Conservation (phyloP, 2,888 invertebrate species). For the Argyresthia goedartella region DNA sequence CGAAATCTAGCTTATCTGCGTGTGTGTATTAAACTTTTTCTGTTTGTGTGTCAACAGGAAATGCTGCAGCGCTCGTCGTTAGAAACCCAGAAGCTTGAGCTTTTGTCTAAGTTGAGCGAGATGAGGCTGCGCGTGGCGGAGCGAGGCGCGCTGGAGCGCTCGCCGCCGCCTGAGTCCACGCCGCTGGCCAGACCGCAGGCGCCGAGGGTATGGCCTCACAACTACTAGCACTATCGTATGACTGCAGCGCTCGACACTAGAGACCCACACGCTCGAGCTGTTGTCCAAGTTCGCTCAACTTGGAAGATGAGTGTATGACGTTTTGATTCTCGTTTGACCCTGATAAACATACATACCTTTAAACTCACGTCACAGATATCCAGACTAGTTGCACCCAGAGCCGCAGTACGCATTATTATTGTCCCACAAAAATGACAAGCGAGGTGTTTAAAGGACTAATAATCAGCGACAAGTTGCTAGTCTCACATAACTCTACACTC, state of each 20-base stretch:
- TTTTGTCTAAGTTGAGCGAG: constrained; percentile 93
- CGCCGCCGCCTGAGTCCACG: constrained; percentile 37
- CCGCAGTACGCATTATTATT: no score
- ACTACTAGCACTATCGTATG: constrained; percentile 67
- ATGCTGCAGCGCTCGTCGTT: constrained; percentile 89
- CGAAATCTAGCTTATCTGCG: no score
- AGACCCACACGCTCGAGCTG: constrained; percentile 95
- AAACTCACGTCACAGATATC: constrained; percentile 36
- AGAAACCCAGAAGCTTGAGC: constrained; percentile 95
- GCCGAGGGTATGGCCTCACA: constrained; percentile 39
- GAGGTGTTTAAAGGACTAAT: no score
- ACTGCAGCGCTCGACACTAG: constrained; percentile 87
- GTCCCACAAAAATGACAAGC: no score
- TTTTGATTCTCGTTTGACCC: no score
- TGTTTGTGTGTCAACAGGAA: no score
- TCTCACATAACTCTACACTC: no score
- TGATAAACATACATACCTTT: no score
- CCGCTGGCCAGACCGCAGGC: constrained; percentile 48
- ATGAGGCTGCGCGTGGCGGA: constrained; percentile 90
- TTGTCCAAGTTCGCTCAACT: constrained; percentile 92
- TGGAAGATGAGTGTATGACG: constrained; percentile 96
- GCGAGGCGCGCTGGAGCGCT: constrained; percentile 86
- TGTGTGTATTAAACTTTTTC: no score
- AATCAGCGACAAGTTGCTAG: no score
- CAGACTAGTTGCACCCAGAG: constrained; percentile 55